These are phyloP conservation scores for Pterophyllum scalare DNA, from an alignment of 2,113 vertebrate genomes.

Conservation along the genomic window DNA sequence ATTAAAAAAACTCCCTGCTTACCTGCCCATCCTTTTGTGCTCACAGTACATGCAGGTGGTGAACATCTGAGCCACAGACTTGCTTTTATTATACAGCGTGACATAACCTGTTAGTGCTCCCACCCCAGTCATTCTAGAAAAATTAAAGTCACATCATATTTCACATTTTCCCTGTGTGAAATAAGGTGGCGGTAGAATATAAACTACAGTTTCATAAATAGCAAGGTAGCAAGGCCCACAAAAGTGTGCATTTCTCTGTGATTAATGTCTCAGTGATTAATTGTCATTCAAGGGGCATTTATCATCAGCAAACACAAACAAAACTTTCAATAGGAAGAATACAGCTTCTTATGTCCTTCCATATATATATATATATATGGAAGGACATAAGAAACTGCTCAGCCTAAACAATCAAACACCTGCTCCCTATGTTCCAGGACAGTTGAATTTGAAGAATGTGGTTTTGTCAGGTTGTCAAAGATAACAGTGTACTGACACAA, in stretches of 20 bases:
- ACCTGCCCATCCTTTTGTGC: slow-evolving; percentile 9
- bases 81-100: slow-evolving; percentile 37
- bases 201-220: slow-evolving; percentile 42
- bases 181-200: slow-evolving; percentile 20
- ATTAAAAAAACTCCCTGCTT: slow-evolving; percentile 40
- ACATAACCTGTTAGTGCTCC: slow-evolving; percentile 30
- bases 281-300: slow-evolving; percentile 37
- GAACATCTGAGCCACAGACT: slow-evolving; percentile 63
- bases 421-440: background rate
- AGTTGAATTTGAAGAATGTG: background rate
- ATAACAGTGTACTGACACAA: background rate
- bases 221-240: background rate
- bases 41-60: background rate
- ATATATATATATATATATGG: no score
- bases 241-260: slow-evolving; percentile 14
- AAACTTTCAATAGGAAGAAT: background rate
- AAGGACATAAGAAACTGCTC: background rate
- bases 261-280: slow-evolving; percentile 45
- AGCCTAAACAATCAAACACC: background rate
- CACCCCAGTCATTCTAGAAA: background rate
- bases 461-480: background rate
- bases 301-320: background rate
- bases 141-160: slow-evolving; percentile 13
- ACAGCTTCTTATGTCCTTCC: no score
- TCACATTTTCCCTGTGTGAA: background rate